Percentiles rank a stretch among this genome's conserved stretches.
Evolutionary conservation across 2,888 invertebrate species (phyloP).

Genomic region (Shargacucullia verbasci): DNA sequence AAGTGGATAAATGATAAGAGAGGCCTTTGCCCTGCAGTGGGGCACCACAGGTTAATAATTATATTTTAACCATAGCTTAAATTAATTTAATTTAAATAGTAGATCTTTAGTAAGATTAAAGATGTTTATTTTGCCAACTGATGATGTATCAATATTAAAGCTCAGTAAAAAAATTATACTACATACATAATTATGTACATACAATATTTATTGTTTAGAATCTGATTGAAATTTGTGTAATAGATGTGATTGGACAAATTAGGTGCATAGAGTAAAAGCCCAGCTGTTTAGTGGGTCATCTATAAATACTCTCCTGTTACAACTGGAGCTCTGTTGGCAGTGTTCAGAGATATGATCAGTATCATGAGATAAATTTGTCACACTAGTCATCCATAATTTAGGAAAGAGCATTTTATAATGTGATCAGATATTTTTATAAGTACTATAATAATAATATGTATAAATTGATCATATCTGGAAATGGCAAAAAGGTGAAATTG

Average conservation of each 20-base stretch:
- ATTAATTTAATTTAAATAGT: too few species aligned
- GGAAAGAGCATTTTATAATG: constrained; percentile 17
- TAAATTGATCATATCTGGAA: not conserved
- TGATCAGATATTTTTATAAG: constrained; percentile 7
- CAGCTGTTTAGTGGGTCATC: constrained; percentile 65
- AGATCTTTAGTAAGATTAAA: too few species aligned
- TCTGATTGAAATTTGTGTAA: constrained; percentile 19
- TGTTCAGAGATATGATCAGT: constrained; percentile 37
- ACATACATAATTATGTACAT: too few species aligned
- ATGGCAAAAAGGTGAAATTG: not conserved
- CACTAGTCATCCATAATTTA: constrained; percentile 25
- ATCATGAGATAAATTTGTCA: constrained; percentile 47
- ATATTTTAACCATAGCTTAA: too few species aligned
- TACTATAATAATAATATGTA: constrained; percentile 1
- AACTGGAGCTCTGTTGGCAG: constrained; percentile 58
- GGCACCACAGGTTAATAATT: not conserved
- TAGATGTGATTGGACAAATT: constrained; percentile 52
- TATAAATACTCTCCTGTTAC: constrained; percentile 63
- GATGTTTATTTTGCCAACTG: too few species aligned
- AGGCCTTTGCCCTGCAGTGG: not conserved
- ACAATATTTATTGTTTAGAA: too few species aligned
- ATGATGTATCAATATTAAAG: too few species aligned
- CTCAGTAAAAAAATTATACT: too few species aligned
- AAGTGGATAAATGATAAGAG: too few species aligned
- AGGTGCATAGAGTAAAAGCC: constrained; percentile 49